These are phyloP conservation scores for Epizoanthus stellaris DNA, from an alignment of 92 coral and sea anemone genomes.

Conservation along the genomic window DNA sequence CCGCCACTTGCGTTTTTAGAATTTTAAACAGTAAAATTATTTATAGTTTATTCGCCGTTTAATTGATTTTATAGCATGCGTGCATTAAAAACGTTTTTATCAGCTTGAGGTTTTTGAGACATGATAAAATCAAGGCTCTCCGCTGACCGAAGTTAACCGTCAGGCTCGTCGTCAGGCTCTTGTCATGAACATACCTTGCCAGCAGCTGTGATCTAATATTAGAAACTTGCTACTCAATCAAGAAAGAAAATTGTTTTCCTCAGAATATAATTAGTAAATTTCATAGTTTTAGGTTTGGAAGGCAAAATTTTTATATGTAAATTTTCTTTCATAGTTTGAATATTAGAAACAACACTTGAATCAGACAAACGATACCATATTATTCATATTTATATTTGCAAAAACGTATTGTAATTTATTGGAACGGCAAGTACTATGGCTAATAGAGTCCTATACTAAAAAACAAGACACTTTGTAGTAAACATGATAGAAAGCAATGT, in stretches of 20 bases:
- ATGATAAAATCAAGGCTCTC: not conserved
- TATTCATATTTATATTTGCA: not conserved
- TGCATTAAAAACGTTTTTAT: not conserved
- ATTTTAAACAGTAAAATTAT: not conserved
- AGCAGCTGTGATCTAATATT: constrained; percentile 20
- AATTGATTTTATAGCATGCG: not conserved
- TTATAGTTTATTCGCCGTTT: not conserved
- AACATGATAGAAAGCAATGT: not conserved
- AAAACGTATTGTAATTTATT: constrained; percentile 12
- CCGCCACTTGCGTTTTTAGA: not conserved
- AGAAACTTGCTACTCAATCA: not conserved
- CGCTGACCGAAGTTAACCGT: not conserved
- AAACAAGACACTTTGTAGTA: not conserved
- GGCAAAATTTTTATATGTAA: not conserved
- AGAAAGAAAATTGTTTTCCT: not conserved
- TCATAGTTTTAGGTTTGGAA: not conserved
- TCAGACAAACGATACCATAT: constrained; percentile 2
- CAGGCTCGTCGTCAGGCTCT: not conserved
- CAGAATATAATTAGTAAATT: not conserved
- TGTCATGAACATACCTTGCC: not conserved
- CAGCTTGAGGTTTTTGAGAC: not conserved
- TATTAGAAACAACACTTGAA: not conserved
- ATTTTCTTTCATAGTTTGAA: not conserved
- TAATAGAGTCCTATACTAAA: not conserved
- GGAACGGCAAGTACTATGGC: not conserved